Conservation (phyloP, 2,113 vertebrate genomes). For the Onychostruthus taczanowskii region DNA sequence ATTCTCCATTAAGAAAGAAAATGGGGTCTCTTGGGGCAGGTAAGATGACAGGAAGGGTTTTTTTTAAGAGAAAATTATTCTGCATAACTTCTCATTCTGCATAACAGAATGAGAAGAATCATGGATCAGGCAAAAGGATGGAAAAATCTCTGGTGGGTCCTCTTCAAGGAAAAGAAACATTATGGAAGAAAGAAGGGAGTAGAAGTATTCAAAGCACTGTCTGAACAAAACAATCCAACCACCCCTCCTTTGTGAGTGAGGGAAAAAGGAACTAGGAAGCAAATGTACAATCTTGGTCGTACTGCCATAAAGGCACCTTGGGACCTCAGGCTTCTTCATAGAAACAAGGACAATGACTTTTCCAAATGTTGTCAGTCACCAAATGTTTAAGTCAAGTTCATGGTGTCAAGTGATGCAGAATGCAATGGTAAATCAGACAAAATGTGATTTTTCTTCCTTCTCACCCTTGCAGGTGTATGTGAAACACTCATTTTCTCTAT, state of each 20-base stretch:
- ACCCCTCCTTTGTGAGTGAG: not conserved
- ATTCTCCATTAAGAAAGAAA: not conserved
- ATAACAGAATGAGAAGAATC: not conserved
- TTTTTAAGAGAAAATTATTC: not conserved
- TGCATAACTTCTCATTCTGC: not conserved
- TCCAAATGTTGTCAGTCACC: not conserved
- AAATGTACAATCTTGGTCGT: not conserved
- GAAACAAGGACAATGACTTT: not conserved
- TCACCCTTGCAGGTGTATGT: not conserved
- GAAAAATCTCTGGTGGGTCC: not conserved
- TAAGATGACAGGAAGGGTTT: not conserved
- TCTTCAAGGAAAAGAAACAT: not conserved
- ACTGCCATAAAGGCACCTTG: accelerated
- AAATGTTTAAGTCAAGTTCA: not conserved
- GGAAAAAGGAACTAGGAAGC: not conserved
- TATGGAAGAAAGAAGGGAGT: not conserved
- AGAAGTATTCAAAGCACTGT: not conserved
- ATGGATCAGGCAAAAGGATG: not conserved
- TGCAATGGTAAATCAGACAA: not conserved
- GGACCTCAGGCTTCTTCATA: not conserved
- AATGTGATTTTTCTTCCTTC: not conserved
- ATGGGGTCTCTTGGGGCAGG: not conserved
- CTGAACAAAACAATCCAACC: not conserved
- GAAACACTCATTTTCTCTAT: not conserved
- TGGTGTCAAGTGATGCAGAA: not conserved